Evolutionary conservation across 2,797 vertebrate genomes (phyloP), one percentile per base, ranked within the genome.

Genomic region (Peromyscus attwateri): DNA sequence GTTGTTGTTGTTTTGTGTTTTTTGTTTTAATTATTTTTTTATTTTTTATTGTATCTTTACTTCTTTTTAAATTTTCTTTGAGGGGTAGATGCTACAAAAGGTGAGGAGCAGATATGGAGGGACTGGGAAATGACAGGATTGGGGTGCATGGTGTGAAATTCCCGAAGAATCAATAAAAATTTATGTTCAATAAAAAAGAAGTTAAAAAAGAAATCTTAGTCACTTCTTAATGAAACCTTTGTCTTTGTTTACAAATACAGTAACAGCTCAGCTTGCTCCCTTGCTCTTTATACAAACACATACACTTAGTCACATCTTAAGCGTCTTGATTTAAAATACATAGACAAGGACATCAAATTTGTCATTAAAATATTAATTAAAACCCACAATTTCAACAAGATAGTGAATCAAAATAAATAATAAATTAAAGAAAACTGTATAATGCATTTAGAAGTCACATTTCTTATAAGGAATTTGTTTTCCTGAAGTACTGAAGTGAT

Each of bases 241-340:
- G 97, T 97, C 97, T 98, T 88, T 98, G 46, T 98, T 98, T 98
- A 98, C 96, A 98, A 98, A 98, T 97, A 98, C 97, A 98, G 95
- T 97, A 97, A 89, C 97, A 96, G 97, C 97, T 96, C 91, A 95
- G 98, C 98, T 98, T 98, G 97, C 98, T 98, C 97, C 83, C 96
- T 92, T 92, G 6, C 96, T 85, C 71, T 89, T 90, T 89, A 96
- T 97, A 96, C 97, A 98, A 98, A 98, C 97, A 98, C 57, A 97
- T 97, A 34, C 55, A 13, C 4, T 10, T 73, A 27, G 17, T 21
- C 27, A 43, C 95, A 97, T 79, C 98, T 98, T 97, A 97, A 66
- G 97, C 96, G 85, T 57, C 91, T 97, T 37, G 97, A 98, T 97
- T 98, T 97, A 96, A 97, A 98, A 98, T 95, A 97, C 97, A 95